A percentile compares a stretch with the other conserved stretches of the same genome.
These are phyloP conservation scores for Bombyx mandarina DNA, from an alignment of 1,140 invertebrate genomes.

Conservation along the genomic window DNA sequence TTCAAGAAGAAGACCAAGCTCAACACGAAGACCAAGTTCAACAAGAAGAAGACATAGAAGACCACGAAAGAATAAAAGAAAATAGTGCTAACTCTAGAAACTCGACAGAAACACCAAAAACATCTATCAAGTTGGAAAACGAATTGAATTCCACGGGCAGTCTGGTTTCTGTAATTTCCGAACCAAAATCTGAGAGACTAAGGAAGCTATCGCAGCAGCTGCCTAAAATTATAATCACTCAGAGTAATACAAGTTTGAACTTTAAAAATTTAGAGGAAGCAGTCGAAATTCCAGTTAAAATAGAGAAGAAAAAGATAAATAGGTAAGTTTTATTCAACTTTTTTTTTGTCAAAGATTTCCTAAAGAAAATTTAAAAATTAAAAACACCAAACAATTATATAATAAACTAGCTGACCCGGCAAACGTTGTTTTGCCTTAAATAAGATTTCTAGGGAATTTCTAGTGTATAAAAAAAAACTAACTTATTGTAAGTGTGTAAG, in stretches of 20 bases:
- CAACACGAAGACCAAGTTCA: conserved; percentile 5
- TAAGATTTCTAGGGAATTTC: no score
- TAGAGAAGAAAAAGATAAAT: not conserved
- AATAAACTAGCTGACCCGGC: no score
- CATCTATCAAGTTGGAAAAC: conserved; percentile 30
- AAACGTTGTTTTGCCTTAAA: no score
- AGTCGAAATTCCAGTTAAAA: not conserved
- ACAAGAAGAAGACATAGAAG: conserved; percentile 8
- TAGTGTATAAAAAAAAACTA: no score
- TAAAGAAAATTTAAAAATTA: no score
- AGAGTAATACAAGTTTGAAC: conserved; percentile 46
- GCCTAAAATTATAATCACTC: conserved; percentile 58
- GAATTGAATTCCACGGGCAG: conserved; percentile 33
- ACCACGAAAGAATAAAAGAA: conserved; percentile 39
- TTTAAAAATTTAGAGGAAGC: conserved; percentile 10
- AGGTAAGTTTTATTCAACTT: conserved; percentile 1
- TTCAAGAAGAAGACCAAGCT: conserved; percentile 8
- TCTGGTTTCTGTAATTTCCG: conserved; percentile 24
- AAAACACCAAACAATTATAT: no score
- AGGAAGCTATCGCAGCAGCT: conserved; percentile 46
- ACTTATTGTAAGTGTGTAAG: no score
- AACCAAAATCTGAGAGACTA: conserved; percentile 41
- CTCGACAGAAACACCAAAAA: not conserved
- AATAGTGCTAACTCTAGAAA: not conserved
- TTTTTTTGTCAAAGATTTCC: no score